phyloP scores from a whole-genome alignment of 2,888 invertebrate species.

The Nymphalis c-album region DNA sequence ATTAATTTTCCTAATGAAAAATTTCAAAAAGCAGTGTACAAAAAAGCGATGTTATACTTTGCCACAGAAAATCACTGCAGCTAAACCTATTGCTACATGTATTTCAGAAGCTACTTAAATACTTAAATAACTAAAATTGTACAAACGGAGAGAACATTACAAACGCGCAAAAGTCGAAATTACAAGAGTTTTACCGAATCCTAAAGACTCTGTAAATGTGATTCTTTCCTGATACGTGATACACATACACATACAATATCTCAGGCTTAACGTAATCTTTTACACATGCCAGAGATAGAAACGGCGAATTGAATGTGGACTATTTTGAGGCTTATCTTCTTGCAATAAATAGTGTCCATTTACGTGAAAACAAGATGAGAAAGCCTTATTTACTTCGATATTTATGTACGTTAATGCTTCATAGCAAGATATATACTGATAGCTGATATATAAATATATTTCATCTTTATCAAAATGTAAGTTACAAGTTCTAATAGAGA shows the following conservation, averaged over 20 bases:
- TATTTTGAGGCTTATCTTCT: conserved; percentile 26
- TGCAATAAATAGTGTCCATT: conserved; percentile 21
- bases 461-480: too few relatives aligned
- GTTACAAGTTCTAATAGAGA: background rate
- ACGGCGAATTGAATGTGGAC: conserved; percentile 24
- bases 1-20: too few relatives aligned
- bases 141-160: too few relatives aligned
- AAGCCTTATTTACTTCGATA: background rate
- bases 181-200: background rate
- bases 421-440: background rate
- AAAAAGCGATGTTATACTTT: too few relatives aligned
- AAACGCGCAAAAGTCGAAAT: background rate
- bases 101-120: too few relatives aligned
- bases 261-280: conserved; percentile 31
- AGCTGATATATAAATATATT: background rate
- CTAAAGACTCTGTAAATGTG: background rate
- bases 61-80: too few relatives aligned
- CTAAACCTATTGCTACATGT: too few relatives aligned
- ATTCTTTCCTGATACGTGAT: conserved; percentile 3
- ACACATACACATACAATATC: conserved; percentile 16
- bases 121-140: too few relatives aligned
- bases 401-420: background rate
- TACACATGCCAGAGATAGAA: conserved; percentile 16
- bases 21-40: too few relatives aligned
- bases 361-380: conserved; percentile 4